These are phyloP conservation scores for Dicrurus megarhynchus DNA, from an alignment of 2,113 vertebrate species.

Conservation along the genomic window DNA sequence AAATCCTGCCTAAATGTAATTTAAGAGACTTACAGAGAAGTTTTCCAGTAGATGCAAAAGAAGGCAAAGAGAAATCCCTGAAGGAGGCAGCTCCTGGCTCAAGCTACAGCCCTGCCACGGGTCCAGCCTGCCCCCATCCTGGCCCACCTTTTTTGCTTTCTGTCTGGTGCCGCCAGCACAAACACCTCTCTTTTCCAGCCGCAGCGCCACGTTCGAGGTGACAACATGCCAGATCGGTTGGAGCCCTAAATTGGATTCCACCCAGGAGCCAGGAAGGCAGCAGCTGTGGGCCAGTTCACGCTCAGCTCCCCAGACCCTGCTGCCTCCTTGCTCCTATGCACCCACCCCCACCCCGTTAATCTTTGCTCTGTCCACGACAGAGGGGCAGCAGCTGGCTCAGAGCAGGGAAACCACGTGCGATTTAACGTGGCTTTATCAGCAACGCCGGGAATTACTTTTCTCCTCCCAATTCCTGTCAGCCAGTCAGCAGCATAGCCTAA, in stretches of 20 bases:
- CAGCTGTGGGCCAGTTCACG: accelerated
- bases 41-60: not conserved
- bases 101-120: accelerated
- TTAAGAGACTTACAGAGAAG: not conserved
- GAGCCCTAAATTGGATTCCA: not conserved
- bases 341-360: not conserved
- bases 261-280: not conserved
- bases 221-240: accelerated
- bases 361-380: accelerated
- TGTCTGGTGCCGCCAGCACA: accelerated
- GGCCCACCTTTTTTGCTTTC: not conserved
- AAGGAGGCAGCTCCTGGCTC: not conserved
- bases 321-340: accelerated
- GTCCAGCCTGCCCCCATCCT: not conserved
- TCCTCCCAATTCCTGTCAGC: not conserved
- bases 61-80: not conserved
- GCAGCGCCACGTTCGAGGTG: accelerated
- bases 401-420: accelerated
- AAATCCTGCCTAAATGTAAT: not conserved
- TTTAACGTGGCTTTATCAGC: not conserved
- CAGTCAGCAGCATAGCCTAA: not conserved
- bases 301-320: not conserved
- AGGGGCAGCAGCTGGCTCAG: not conserved
- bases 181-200: not conserved
- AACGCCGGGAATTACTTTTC: not conserved